Evolutionary conservation across 2,797 vertebrate species (phyloP), one percentile per base, ranked within the genome.

Genomic region (Parambassis ranga): DNA sequence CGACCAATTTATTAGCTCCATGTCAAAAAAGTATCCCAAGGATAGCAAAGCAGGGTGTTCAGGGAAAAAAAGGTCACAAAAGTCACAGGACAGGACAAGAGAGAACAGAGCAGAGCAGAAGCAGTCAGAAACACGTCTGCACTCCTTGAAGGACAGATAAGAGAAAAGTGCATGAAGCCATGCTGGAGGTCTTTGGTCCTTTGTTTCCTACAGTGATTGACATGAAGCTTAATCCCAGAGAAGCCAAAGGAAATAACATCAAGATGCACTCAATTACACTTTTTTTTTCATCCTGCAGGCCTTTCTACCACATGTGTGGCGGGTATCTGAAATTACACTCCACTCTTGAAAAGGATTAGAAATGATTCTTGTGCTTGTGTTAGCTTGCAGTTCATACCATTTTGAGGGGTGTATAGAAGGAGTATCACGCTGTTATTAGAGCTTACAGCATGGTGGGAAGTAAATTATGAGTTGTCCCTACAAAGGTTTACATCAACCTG

Each of bases 281-380:
- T 71, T 76, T 77, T 73, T 53, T 62, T 61, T 59, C 27, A 62
- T 82, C 73, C 77, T 80, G 66, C 65, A 65, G 77, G 84, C 69
- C 76, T 84, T 86, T 85, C 65, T 84, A 79, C 85, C 70, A 73
- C 85, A 90, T 89, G 90, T 91, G 89, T 90, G 87, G 89, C 67
- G 51, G 83, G 70, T 68, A 86, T 89, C 77, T 90, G 79, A 88
- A 87, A 90, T 87, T 87, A 86, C 82, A 85, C 80, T 90, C 67
- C 61, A 75, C 63, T 76, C 83, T 88, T 81, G 68, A 79, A 83
- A 63, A 78, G 73, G 82, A 79, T 78, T 80, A 79, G 60, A 53
- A 57, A 57, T 69, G 77, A 77, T 86, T 65, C 64, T 61, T 4
- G 1, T 68, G 55, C 91, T 75, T 86, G 89, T 82, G 75, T 86